Conservation (phyloP, 2,797 vertebrate species). For the Sebastes hopkinsi region DNA sequence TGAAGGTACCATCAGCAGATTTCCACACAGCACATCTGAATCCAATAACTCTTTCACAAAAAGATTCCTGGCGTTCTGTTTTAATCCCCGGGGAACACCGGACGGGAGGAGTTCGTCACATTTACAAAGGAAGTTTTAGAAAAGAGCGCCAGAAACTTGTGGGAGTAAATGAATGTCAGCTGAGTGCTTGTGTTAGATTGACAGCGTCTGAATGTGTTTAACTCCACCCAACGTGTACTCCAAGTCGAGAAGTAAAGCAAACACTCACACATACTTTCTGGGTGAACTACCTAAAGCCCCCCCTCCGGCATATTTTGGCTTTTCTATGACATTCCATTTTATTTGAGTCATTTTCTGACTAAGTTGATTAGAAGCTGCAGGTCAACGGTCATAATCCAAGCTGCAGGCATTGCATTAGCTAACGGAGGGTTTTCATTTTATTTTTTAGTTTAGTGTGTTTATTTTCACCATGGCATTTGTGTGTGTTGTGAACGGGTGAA, state of each 20-base stretch:
- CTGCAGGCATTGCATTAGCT: no score
- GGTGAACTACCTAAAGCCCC: no score
- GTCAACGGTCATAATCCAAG: no score
- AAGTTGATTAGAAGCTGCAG: no score
- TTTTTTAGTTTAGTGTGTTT: no score
- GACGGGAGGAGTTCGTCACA: not conserved
- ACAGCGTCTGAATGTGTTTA: not conserved
- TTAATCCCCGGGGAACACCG: not conserved
- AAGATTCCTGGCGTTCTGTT: not conserved
- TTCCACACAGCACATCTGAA: constrained; percentile 22
- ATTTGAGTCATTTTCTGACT: no score
- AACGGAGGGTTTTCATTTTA: no score
- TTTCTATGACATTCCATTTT: no score
- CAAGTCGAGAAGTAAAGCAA: not conserved
- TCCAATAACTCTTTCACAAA: not conserved
- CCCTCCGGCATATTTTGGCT: no score
- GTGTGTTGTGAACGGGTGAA: no score
- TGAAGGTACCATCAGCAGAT: constrained; percentile 31
- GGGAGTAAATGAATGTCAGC: not conserved
- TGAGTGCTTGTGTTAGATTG: not conserved
- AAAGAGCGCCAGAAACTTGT: not conserved
- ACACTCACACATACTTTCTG: not conserved
- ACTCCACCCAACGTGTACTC: not conserved
- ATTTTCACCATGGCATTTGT: no score
- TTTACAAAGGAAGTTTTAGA: not conserved